Evolutionary conservation across 2,888 invertebrate genomes (phyloP), one percentile per base, ranked within the genome.

Genomic region (Corbicula japonica): DNA sequence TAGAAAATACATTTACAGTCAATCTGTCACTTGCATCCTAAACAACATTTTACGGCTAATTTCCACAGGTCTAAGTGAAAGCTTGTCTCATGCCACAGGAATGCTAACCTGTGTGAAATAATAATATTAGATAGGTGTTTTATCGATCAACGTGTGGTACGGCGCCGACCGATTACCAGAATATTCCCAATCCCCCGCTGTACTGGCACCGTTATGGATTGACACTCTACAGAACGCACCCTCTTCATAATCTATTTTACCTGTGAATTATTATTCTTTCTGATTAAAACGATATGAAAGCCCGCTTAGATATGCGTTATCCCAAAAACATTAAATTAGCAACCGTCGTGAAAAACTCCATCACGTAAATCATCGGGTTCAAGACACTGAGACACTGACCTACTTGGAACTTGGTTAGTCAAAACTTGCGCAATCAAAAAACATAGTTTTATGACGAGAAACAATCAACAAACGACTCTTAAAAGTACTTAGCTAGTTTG

Each of bases 1-100:
- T n/a, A n/a, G n/a, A n/a, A n/a, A n/a, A n/a, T n/a, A n/a, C n/a
- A n/a, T n/a, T n/a, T n/a, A 63, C 63, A 35, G 63, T 18, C 63
- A 50, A 50, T 50, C 63, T 63, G 48, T 63, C 32, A 50, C 21
- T 32, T 18, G 34, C 63, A 50, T 63, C 52, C 52, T 48, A 63
- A 63, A 63, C 52, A 63, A 63, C 63, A 50, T 50, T 63, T 63
- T 50, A 63, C 50, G 63, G 63, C 50, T 63, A 63, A 63, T 63
- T 63, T 63, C 61, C 41, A n/a, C 28, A 61, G 61, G 61, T 61
- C 48, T 35, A 48, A 50, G 23, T 50, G 48, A 34, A 34, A 50
- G 63, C 63, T 21, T 60, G 38, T 2, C 38, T 41, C 38, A 60
- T 38, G 41, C 60, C 35, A 26, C 41, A 26, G 34, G 32, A 34